phyloP scores from a whole-genome alignment of 2,113 vertebrate genomes.

The Coturnix japonica region DNA sequence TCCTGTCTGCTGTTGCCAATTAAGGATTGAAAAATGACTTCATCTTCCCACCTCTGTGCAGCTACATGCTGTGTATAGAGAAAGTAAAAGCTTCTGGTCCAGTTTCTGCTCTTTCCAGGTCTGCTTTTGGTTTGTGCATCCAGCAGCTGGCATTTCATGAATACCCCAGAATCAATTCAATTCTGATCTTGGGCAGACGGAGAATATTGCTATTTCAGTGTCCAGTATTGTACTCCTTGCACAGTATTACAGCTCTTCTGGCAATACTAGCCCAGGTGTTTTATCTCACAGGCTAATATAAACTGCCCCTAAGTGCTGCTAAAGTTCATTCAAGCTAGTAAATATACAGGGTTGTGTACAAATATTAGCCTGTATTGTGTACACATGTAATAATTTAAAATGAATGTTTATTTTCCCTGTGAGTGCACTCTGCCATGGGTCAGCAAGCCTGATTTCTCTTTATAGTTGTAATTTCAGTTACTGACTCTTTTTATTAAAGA shows the following conservation, averaged over 20 bases:
- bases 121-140: not conserved
- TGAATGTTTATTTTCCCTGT: not conserved
- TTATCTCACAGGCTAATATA: not conserved
- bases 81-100: not conserved
- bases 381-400: not conserved
- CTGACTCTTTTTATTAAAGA: not conserved
- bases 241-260: not conserved
- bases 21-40: not conserved
- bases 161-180: rapidly evolving
- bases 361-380: not conserved
- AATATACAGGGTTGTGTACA: not conserved
- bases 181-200: not conserved
- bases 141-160: not conserved
- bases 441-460: not conserved
- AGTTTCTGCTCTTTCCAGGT: not conserved
- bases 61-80: not conserved
- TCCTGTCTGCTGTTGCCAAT: not conserved
- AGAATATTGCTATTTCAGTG: rapidly evolving
- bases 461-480: not conserved
- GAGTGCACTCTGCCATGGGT: not conserved
- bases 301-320: not conserved
- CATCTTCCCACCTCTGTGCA: not conserved
- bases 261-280: not conserved
- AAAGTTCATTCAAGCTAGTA: not conserved
- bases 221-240: rapidly evolving